Evolutionary conservation across 1,140 invertebrate species (phyloP).

Genomic region (Leptinotarsa lineolata): DNA sequence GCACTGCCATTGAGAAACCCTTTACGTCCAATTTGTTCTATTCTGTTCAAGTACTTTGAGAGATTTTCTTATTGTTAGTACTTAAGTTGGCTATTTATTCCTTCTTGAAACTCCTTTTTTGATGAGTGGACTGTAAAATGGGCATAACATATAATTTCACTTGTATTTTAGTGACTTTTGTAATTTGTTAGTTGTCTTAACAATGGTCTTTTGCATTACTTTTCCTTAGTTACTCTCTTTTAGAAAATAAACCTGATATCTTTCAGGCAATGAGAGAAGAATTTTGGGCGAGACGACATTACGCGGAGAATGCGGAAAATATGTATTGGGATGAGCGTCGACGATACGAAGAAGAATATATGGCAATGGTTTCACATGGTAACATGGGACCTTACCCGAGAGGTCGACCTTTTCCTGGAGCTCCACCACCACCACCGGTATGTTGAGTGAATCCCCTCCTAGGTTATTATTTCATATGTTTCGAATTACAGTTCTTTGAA

Average conservation of each 20-base stretch:
- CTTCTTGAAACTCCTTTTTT: too few relatives aligned
- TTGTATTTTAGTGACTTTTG: not conserved
- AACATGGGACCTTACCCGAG: conserved; percentile 62
- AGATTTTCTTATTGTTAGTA: not conserved
- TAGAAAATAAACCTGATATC: too few relatives aligned
- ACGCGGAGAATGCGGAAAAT: conserved; percentile 71
- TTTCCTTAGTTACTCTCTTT: too few relatives aligned
- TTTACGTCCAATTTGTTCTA: not conserved
- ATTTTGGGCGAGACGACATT: conserved; percentile 62
- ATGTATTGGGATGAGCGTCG: conserved; percentile 88
- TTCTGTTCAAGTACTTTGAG: not conserved
- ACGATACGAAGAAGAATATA: conserved; percentile 81
- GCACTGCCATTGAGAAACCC: too few relatives aligned
- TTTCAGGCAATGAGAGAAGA: conserved; percentile 58
- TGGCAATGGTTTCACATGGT: conserved; percentile 76
- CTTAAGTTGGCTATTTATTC: too few relatives aligned
- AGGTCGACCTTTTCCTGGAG: conserved; percentile 61
- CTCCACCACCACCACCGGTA: conserved; percentile 40
- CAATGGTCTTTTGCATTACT: conserved; percentile 7
- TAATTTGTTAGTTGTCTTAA: not conserved
- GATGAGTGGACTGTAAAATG: too few relatives aligned
- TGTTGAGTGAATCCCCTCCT: not conserved
- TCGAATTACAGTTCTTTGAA: conserved; percentile 51
- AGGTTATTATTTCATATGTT: not conserved
- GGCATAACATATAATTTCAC: too few relatives aligned